A percentile compares a stretch with the other conserved stretches of the same genome.
Evolutionary conservation across 2,888 invertebrate genomes (phyloP).

Genomic region (Athalia cordata): DNA sequence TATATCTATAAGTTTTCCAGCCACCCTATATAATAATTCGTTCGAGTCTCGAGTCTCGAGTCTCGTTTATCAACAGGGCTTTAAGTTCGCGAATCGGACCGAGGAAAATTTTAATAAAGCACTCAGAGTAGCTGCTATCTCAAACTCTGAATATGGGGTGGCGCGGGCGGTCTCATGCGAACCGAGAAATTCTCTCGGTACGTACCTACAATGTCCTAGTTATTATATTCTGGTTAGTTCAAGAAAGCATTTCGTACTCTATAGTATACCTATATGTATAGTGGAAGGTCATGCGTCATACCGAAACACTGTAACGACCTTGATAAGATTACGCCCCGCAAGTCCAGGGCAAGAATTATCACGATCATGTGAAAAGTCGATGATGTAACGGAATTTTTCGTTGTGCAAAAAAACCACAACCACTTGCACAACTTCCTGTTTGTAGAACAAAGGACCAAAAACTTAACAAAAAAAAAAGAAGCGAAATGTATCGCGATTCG

Average conservation of each 20-base stretch:
- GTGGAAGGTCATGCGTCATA: slow-evolving; percentile 9
- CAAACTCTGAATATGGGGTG: not conserved
- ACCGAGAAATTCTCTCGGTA: slow-evolving; percentile 20
- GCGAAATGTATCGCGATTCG: slow-evolving; percentile 10
- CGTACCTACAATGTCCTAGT: not conserved
- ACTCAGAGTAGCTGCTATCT: not conserved
- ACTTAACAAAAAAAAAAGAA: not conserved
- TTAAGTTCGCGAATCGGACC: slow-evolving; percentile 33
- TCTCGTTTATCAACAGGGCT: slow-evolving; percentile 30
- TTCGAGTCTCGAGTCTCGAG: not conserved
- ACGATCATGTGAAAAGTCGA: not conserved
- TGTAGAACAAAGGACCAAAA: not conserved
- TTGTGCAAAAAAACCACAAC: not conserved
- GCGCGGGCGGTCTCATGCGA: not conserved
- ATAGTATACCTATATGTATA: not conserved
- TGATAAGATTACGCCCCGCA: not conserved
- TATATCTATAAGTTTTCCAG: not conserved
- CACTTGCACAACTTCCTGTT: not conserved
- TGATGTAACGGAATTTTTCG: not conserved
- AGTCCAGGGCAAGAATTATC: not conserved
- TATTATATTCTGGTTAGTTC: slow-evolving; percentile 26
- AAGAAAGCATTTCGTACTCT: not conserved
- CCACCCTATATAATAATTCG: not conserved
- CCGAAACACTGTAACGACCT: not conserved
- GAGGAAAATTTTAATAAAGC: slow-evolving; percentile 33